Conservation (phyloP, 2,888 invertebrate species). For the Lithophane leautieri region DNA sequence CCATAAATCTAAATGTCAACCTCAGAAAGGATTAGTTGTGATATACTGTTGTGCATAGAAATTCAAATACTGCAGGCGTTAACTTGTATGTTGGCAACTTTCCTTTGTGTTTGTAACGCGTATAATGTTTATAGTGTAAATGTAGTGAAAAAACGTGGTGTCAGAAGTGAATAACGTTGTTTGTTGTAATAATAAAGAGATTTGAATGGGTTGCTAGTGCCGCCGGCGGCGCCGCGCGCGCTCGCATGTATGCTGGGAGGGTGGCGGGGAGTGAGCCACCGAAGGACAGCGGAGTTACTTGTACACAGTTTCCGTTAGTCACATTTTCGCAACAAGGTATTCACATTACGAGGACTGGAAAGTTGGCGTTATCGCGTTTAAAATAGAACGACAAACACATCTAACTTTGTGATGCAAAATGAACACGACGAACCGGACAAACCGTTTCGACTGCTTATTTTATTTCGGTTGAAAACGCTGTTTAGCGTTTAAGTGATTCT, state of each 20-base stretch:
- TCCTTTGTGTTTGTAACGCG: conserved; percentile 46
- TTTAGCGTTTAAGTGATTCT: conserved; percentile 57
- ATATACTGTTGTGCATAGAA: conserved; percentile 45
- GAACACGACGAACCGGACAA: conserved; percentile 80
- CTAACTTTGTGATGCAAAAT: conserved; percentile 90
- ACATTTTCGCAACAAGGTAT: conserved; percentile 90
- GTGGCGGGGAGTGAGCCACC: conserved; percentile 58
- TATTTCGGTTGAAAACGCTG: conserved; percentile 68
- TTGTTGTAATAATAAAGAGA: conserved; percentile 62
- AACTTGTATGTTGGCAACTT: conserved; percentile 49
- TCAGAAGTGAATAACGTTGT: conserved; percentile 64
- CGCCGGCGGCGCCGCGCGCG: conserved; percentile 32
- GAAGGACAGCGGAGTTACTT: conserved; percentile 87
- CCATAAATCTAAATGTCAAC: conserved; percentile 57
- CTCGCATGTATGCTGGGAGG: conserved; percentile 33
- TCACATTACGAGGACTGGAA: conserved; percentile 90
- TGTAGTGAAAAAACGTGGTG: conserved; percentile 49
- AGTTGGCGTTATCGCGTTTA: conserved; percentile 90
- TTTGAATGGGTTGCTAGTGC: conserved; percentile 45
- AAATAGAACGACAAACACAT: conserved; percentile 89
- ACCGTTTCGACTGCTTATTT: conserved; percentile 68
- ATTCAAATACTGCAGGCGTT: conserved; percentile 56
- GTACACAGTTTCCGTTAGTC: conserved; percentile 90
- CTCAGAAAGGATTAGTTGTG: conserved; percentile 51
- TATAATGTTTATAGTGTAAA: conserved; percentile 41